These are phyloP conservation scores for Ahaetulla prasina DNA, from an alignment of 2,113 vertebrate species.

Conservation along the genomic window DNA sequence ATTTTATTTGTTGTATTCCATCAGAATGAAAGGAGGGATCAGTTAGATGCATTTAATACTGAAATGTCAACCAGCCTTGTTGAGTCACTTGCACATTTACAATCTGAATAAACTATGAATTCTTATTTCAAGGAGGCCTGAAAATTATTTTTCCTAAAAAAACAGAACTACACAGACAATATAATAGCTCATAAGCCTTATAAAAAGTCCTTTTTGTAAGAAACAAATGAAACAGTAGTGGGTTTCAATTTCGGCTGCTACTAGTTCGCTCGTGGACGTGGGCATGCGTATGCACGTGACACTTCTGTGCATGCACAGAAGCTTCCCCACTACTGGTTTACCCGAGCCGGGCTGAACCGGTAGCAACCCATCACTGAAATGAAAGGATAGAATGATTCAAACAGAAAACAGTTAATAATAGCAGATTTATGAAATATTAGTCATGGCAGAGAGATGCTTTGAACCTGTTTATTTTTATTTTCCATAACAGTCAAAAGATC, in stretches of 20 bases:
- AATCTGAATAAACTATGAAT: not conserved
- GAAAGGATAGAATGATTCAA: not conserved
- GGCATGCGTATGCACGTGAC: too few species aligned
- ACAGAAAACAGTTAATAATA: not conserved
- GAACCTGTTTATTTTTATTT: not conserved
- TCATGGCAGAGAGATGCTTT: not conserved
- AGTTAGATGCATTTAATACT: not conserved
- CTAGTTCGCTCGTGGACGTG: too few species aligned
- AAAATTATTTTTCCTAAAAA: constrained; percentile 2
- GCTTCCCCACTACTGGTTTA: too few species aligned
- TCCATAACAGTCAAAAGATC: not conserved
- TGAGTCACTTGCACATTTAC: not conserved
- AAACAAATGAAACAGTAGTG: too few species aligned
- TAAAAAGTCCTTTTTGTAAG: not conserved
- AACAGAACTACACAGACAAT: constrained; percentile 13
- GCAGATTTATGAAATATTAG: not conserved
- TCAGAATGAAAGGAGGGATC: not conserved
- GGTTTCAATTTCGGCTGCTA: too few species aligned
- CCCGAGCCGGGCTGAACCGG: too few species aligned
- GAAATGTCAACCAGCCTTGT: not conserved
- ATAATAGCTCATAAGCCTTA: not conserved
- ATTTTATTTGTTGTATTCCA: not conserved
- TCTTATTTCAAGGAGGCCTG: not conserved
- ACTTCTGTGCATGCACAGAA: too few species aligned
- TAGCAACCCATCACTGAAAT: too few species aligned